Percentiles rank a stretch among this genome's conserved stretches.
These are phyloP conservation scores for Lophotriccus pileatus DNA, from an alignment of 2,797 vertebrate species.

Conservation along the genomic window DNA sequence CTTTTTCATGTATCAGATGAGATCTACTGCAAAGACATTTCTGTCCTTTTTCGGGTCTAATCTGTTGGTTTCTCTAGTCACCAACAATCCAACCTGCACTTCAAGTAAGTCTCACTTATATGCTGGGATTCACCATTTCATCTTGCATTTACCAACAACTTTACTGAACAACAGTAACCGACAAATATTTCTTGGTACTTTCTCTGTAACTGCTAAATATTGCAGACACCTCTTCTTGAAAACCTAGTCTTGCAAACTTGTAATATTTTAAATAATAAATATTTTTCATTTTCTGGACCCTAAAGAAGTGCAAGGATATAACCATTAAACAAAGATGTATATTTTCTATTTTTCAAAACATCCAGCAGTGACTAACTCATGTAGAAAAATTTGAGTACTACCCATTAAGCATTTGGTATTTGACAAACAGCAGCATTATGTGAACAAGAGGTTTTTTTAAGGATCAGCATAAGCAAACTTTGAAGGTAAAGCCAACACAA, in stretches of 20 bases:
- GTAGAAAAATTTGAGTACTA: neutral
- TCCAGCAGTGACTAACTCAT: neutral
- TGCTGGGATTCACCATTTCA: neutral
- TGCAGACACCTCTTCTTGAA: neutral
- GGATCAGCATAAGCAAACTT: neutral
- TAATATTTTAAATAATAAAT: neutral
- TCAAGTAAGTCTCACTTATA: neutral
- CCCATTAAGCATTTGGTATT: neutral
- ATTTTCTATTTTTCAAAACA: neutral
- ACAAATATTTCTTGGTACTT: neutral
- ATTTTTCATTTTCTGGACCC: neutral
- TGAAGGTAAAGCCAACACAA: neutral
- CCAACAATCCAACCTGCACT: neutral
- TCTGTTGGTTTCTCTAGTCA: neutral
- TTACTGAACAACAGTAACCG: neutral
- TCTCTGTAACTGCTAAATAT: neutral
- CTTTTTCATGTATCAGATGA: neutral
- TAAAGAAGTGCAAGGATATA: neutral
- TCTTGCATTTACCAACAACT: neutral
- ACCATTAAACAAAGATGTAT: neutral
- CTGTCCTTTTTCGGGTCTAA: neutral
- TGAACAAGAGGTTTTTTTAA: neutral
- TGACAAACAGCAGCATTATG: neutral
- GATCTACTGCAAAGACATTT: neutral
- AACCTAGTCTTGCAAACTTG: neutral